Base-by-base conservation (phyloP, 2,797 vertebrate genomes). In the Paratrypauchen microcephalus region DNA sequence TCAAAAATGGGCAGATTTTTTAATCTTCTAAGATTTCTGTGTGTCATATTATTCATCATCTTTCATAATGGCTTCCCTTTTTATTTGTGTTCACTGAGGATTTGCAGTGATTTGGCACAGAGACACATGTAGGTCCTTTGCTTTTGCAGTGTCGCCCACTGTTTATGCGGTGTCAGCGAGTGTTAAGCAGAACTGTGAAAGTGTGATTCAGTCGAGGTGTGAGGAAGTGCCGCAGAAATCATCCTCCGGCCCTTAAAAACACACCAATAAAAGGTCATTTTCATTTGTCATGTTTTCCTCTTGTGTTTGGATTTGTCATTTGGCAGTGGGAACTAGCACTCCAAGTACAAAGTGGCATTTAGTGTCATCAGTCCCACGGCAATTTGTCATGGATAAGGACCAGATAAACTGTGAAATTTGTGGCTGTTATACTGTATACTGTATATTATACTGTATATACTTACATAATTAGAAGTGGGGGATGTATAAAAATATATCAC, bases 131-230 rank as follows among this genome's bases (percentile, higher is more conserved):
- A 60, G 81, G 65, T 85, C 81, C 77, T 76, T 83, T 71, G 80
- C 80, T 85, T 87, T 89, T 84, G 69, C 88, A 60, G 83, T 66
- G 74, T 68, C 81, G 77, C 83, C 73, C 71, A 71, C 81, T 86
- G 80, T 90, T 87, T 89, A 83, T 84, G 80, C 83, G 72, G 84
- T 83, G 86, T 84, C 85, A 69, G 21, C 30, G 76, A 82, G 90
- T 85, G 85, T 83, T 86, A 87, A 77, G 81, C 75, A 68, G 84
- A 90, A 82, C 86, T 90, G 90, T 89, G 87, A 88, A 87, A 72
- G 81, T 86, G 86, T 88, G 87, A 89, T 86, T 90, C 78, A 85
- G 68, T 81, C 70, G 73, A 83, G 74, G 78, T 82, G 84, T 83
- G 86, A 87, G 81, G 81, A 80, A 79, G 67, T 68, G 67, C 79